Evolutionary conservation across 2,797 vertebrate genomes (phyloP).

Genomic region (Pantherophis alleghaniensis): DNA sequence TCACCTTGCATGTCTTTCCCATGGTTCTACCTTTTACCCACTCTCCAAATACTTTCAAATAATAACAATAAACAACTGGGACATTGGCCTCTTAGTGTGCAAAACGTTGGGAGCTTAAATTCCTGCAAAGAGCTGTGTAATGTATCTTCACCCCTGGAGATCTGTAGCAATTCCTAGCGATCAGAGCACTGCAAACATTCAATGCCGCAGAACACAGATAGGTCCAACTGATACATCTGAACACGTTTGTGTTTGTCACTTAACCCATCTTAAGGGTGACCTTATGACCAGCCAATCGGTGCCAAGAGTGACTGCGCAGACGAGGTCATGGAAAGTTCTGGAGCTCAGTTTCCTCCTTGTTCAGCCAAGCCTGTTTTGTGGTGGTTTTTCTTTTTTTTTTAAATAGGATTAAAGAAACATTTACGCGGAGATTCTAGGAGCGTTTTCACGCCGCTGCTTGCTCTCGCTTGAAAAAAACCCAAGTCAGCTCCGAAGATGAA

Average conservation of each 20-base stretch:
- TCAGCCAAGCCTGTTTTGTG: conserved; percentile 61
- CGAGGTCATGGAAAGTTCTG: conserved; percentile 55
- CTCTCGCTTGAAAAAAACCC: conserved; percentile 52
- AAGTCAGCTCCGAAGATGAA: conserved; percentile 57
- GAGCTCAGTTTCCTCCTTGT: conserved; percentile 61
- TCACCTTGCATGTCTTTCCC: background rate
- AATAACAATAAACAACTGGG: conserved; percentile 35
- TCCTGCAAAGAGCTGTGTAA: conserved; percentile 27
- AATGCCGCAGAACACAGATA: background rate
- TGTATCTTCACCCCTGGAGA: background rate
- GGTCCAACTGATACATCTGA: background rate
- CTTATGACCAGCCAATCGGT: conserved; percentile 34
- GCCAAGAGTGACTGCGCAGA: conserved; percentile 44
- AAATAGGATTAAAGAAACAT: conserved; percentile 68
- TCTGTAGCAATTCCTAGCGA: background rate
- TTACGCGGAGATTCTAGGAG: conserved; percentile 60
- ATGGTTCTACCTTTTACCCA: conserved; percentile 7
- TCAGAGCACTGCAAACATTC: conserved; percentile 10
- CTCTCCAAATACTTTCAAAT: conserved; percentile 14
- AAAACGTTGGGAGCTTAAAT: background rate
- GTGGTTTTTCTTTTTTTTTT: background rate
- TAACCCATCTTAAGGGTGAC: conserved; percentile 25
- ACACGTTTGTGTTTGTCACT: conserved; percentile 14
- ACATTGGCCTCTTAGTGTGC: conserved; percentile 19
- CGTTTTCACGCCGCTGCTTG: conserved; percentile 60